Evolutionary conservation across 2,113 vertebrate species (phyloP).

Genomic region (Tympanuchus pallidicinctus): DNA sequence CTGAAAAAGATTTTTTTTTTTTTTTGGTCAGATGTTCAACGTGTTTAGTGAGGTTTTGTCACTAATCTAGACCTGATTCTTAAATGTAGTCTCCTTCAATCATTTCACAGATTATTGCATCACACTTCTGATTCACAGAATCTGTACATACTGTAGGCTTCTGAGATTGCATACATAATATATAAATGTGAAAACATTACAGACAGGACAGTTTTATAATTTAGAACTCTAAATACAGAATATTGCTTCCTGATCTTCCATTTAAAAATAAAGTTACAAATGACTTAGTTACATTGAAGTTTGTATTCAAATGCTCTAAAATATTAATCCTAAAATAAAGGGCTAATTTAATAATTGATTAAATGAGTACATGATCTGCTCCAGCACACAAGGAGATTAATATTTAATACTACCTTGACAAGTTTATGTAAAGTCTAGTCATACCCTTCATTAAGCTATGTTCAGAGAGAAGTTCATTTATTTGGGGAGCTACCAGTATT

Average conservation of each 20-base stretch:
- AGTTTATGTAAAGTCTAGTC: slow-evolving; percentile 54
- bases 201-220: background rate
- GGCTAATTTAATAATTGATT: slow-evolving; percentile 19
- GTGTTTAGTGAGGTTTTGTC: background rate
- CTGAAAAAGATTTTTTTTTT: background rate
- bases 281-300: background rate
- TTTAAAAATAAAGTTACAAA: background rate
- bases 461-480: slow-evolving; percentile 40
- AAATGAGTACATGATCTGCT: slow-evolving; percentile 18
- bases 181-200: background rate
- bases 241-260: background rate
- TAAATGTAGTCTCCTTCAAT: background rate
- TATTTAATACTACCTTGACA: slow-evolving; percentile 28
- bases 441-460: slow-evolving; percentile 35
- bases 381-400: background rate
- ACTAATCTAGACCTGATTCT: background rate
- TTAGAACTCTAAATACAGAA: background rate
- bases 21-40: background rate
- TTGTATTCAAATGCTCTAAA: background rate
- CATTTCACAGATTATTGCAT: background rate
- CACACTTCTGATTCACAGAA: background rate
- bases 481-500: slow-evolving; percentile 15
- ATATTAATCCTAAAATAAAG: slow-evolving; percentile 47
- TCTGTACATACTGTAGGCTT: background rate
- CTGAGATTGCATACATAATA: background rate